Evolutionary conservation across 2,797 vertebrate species (phyloP), one percentile per base, ranked within the genome.

Genomic region (Ambastaia sidthimunki): DNA sequence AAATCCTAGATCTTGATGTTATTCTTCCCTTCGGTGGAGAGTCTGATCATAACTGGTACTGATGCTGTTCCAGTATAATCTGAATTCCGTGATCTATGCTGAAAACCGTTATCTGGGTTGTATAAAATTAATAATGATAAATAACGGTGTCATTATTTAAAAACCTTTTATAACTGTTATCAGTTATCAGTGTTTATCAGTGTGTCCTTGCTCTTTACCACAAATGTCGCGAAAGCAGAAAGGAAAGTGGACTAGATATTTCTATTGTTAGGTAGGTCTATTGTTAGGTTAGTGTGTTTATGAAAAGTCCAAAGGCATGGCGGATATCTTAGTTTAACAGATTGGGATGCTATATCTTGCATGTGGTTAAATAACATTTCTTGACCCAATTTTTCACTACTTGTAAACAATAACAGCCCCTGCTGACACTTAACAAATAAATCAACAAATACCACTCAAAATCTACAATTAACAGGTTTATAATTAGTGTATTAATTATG

Each of bases 41-140:
- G 78, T 88, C 94, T 21, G 95, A 94, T 48, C 93, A 96, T 71
- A 94, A 91, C 89, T 98, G 97, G 97, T 99, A 95, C 86, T 67
- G 72, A 70, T 74, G 16, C 71, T 69, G 41, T 37, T 86, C 9
- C 7, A 41, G 9, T 52, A 16, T 50, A 31, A 62, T 15, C 37
- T 55, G 5, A 9, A 50, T 59, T 21, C 66, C 57, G 50, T 18
- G 16, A 52, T 52, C 18, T 52, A 18, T 41, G 37, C 37, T 41
- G 37, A 37, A 37, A 37, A 5, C 37, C 37, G 37, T 37, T 37
- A 37, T 37, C 37, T 5, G 37, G 12, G 3, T 4, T 7, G 34
- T 1, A 19, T 66, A 66, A 4, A 1, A 67, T 19, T 21, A n/a
- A 34, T 65, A 18, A 37, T 65, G 9, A 62, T 65, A 34, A 16